Conservation (phyloP, 2,888 invertebrate species). For the Spicauda simplicius region DNA sequence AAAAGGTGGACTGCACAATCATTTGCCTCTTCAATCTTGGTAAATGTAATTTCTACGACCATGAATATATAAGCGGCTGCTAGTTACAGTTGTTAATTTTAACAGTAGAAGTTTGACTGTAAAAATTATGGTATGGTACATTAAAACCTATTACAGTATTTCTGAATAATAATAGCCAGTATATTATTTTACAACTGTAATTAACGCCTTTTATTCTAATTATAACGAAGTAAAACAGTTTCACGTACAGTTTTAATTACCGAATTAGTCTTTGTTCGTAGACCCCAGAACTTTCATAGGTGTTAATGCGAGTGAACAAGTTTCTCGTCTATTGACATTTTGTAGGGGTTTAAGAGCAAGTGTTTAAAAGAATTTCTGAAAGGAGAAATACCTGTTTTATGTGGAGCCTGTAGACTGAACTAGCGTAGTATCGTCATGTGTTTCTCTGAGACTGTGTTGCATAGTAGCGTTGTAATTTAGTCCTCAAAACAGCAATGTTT, state of each 20-base stretch:
- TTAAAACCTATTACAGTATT: too few relatives aligned
- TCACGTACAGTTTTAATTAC: conserved; percentile 15
- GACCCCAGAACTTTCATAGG: conserved; percentile 9
- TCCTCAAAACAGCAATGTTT: too few relatives aligned
- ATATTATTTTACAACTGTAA: not conserved
- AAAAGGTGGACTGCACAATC: too few relatives aligned
- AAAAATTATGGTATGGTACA: too few relatives aligned
- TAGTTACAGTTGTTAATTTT: too few relatives aligned
- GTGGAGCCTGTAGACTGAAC: not conserved
- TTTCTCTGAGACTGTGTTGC: too few relatives aligned
- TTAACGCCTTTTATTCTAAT: not conserved
- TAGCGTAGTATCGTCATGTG: too few relatives aligned
- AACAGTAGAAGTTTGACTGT: too few relatives aligned
- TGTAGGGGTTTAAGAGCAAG: conserved; percentile 7
- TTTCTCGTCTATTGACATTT: conserved; percentile 13
- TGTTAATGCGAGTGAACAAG: conserved; percentile 23
- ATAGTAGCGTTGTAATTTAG: too few relatives aligned
- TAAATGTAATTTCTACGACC: too few relatives aligned
- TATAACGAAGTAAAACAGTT: conserved; percentile 15
- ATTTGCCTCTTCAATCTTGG: too few relatives aligned
- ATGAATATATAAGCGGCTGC: too few relatives aligned
- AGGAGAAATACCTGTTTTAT: not conserved
- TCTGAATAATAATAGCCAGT: not conserved
- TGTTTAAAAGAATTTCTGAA: conserved; percentile 1
- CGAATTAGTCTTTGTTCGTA: conserved; percentile 5